Evolutionary conservation across 2,797 vertebrate species (phyloP).

Genomic region (Anabas testudineus): DNA sequence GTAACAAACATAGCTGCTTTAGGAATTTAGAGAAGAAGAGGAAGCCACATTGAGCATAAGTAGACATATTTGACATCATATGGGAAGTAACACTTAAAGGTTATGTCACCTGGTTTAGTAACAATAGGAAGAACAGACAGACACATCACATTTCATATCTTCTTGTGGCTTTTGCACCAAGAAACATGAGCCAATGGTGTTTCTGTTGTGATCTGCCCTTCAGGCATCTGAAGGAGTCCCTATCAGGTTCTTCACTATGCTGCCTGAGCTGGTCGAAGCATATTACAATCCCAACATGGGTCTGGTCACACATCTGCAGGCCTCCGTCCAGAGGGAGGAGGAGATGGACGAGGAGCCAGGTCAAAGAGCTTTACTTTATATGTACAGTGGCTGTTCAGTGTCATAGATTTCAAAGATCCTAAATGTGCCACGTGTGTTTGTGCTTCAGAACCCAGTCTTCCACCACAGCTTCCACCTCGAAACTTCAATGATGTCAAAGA

Average conservation of each 20-base stretch:
- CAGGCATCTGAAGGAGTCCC: conserved; percentile 97
- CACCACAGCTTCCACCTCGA: conserved; percentile 92
- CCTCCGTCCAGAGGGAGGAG: conserved; percentile 90
- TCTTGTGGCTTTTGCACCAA: neutral
- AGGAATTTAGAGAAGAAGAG: neutral
- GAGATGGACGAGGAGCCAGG: conserved; percentile 91
- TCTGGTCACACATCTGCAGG: conserved; percentile 93
- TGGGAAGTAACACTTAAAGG: conserved; percentile 28
- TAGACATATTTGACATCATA: conserved; percentile 15
- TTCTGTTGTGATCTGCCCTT: conserved; percentile 43
- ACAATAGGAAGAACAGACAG: conserved; percentile 5
- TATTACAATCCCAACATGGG: conserved; percentile 96
- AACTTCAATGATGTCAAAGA: conserved; percentile 90
- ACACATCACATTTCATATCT: neutral
- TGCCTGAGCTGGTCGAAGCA: conserved; percentile 94
- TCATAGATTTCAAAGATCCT: neutral
- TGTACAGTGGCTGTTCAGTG: neutral
- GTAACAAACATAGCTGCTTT: neutral
- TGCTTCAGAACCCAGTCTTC: conserved; percentile 79
- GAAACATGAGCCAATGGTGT: neutral
- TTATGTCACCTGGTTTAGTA: conserved; percentile 13
- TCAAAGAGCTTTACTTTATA: conserved; percentile 59
- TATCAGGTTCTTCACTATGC: conserved; percentile 89
- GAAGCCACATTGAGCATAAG: conserved; percentile 1
- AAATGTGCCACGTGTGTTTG: conserved; percentile 15